Percentiles rank a stretch among this genome's conserved stretches.
Evolutionary conservation across 2,888 invertebrate species (phyloP).

Genomic region (Limnephilus auricula): DNA sequence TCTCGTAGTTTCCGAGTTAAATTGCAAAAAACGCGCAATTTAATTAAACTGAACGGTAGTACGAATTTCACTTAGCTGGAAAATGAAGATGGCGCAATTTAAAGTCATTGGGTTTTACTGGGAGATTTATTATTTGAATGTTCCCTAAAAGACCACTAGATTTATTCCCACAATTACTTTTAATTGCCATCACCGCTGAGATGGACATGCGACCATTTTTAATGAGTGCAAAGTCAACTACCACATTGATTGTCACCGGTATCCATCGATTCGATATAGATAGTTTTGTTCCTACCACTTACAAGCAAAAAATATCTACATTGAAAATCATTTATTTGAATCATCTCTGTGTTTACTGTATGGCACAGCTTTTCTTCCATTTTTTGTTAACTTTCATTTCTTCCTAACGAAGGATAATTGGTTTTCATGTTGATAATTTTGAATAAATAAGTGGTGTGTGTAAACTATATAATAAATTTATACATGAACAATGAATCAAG

Average conservation of each 20-base stretch:
- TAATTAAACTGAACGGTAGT: slow-evolving; percentile 46
- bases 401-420: too few species aligned
- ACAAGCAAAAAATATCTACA: not conserved
- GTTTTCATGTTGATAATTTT: too few species aligned
- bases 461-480: too few species aligned
- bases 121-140: slow-evolving; percentile 44
- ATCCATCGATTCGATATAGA: not conserved
- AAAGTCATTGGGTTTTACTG: slow-evolving; percentile 34
- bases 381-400: too few species aligned
- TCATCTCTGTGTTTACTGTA: too few species aligned
- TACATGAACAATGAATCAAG: too few species aligned
- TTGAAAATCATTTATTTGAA: too few species aligned
- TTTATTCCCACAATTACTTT: not conserved
- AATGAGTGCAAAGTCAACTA: not conserved
- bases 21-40: slow-evolving; percentile 36
- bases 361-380: too few species aligned
- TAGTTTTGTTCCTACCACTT: not conserved
- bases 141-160: not conserved
- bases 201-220: slow-evolving; percentile 6
- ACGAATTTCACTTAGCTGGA: slow-evolving; percentile 43
- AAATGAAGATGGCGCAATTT: slow-evolving; percentile 51
- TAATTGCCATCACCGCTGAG: slow-evolving; percentile 14
- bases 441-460: too few species aligned
- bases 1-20: slow-evolving; percentile 25
- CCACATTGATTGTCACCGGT: not conserved